Percentiles rank a stretch among this genome's conserved stretches.
Conservation (phyloP, 2,797 vertebrate genomes). For the Sebastes diaconus region DNA sequence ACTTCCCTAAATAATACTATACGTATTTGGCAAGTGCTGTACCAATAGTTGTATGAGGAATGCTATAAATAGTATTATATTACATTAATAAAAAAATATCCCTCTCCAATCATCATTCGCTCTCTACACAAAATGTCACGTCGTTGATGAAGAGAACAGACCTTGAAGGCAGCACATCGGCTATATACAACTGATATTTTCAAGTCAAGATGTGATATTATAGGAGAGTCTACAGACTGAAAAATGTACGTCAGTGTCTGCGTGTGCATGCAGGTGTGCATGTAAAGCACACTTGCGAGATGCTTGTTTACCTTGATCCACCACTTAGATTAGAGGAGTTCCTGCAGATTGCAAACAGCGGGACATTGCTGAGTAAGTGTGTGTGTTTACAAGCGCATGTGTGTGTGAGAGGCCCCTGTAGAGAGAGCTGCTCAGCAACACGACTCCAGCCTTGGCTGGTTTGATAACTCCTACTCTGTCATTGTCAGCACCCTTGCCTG, state of each 20-base stretch:
- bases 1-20: not conserved
- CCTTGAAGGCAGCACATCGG: not conserved
- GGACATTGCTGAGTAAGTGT: not conserved
- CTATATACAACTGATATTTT: not conserved
- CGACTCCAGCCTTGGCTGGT: constrained; percentile 12
- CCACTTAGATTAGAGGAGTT: constrained; percentile 32
- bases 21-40: not conserved
- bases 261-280: not conserved
- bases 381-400: not conserved
- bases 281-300: not conserved
- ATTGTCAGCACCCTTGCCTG: constrained; percentile 14
- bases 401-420: constrained; percentile 27
- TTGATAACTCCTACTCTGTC: constrained; percentile 25
- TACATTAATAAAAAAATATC: not conserved
- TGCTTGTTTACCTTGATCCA: constrained; percentile 27
- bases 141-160: not conserved
- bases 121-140: not conserved
- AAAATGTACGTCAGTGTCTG: not conserved
- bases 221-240: not conserved
- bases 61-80: not conserved
- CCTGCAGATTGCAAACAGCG: constrained; percentile 37
- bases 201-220: not conserved
- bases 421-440: constrained; percentile 46
- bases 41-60: not conserved
- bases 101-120: not conserved